Conservation (phyloP, 2,888 invertebrate genomes). For the Tricholauxania praeusta region DNA sequence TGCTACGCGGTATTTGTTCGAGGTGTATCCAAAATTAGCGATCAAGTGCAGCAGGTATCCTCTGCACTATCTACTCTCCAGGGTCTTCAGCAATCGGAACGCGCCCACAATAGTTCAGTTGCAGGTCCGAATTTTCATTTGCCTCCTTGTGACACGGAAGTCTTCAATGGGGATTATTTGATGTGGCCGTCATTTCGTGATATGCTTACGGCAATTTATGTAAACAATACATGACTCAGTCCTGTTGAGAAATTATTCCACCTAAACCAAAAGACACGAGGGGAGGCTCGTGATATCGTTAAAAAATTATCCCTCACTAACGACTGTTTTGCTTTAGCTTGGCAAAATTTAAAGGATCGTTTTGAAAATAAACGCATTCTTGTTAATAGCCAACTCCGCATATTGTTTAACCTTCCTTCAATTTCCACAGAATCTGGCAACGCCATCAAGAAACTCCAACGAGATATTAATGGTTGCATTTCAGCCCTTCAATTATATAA, state of each 20-base stretch:
- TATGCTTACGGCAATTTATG: slow-evolving; percentile 17
- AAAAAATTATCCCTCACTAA: not conserved
- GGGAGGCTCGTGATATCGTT: slow-evolving; percentile 2
- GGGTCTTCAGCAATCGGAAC: no score
- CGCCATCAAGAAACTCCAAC: not conserved
- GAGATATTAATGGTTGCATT: not conserved
- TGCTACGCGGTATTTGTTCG: no score
- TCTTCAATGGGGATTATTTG: slow-evolving; percentile 6
- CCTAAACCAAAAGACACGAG: slow-evolving; percentile 15
- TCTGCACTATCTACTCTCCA: no score
- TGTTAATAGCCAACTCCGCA: slow-evolving; percentile 24
- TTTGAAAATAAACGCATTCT: slow-evolving; percentile 33
- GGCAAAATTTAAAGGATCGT: slow-evolving; percentile 15
- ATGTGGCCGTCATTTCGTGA: slow-evolving; percentile 16
- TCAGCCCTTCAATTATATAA: not conserved
- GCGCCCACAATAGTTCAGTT: no score
- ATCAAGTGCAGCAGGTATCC: no score
- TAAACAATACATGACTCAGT: not conserved
- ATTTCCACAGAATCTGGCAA: not conserved
- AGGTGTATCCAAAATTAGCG: no score
- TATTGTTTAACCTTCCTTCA: slow-evolving; percentile 30
- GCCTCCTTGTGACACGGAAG: slow-evolving; percentile 9
- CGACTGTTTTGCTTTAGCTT: not conserved
- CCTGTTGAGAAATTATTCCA: slow-evolving; percentile 12
- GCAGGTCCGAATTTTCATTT: not conserved